Base-by-base conservation (phyloP, 2,113 vertebrate species). In the Vidua macroura region DNA sequence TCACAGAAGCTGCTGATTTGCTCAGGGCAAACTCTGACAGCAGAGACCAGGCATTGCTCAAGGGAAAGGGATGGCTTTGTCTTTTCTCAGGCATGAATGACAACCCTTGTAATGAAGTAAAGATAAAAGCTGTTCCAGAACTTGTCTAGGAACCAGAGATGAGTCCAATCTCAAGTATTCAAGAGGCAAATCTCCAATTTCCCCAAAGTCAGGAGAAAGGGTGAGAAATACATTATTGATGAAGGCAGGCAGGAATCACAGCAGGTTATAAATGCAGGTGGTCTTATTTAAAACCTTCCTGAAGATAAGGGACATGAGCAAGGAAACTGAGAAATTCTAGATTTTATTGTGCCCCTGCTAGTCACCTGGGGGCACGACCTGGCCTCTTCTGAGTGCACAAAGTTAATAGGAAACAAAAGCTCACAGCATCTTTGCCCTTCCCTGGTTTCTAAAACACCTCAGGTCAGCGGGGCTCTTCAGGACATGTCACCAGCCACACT, bases 331-430 rank as follows among this genome's bases (percentile, higher is more conserved):
- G 43, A 88, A 93, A 60, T 46, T 27, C 30, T 21, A 25, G 55
- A 25, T 35, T 91, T 87, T 79, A 55, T 12, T 86, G n/a, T 81
- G 56, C 37, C 52, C 51, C 16, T 86, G 67, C 18, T 21, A 64
- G 39, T 84, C 86, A 90, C 62, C 60, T 37, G 15, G 15, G 80
- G 80, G 72, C 56, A 72, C 51, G 78, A 44, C 66, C 76, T 46
- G 49, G 21, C 35, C 72, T 66, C 43, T 83, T 31, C 35, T 3
- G 7, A 76, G 52, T 41, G 85, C 63, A 43, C 75, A 67, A 24
- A 93, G 68, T 92, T 96, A 94, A 96, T 37, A 70, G 48, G 69
- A 94, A 87, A 92, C 76, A 93, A 77, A 94, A 60, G 56, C 91
- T 92, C 88, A 28, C 1, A 13, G 31, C 58, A 81, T 76, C 78